phyloP scores from a whole-genome alignment of 53 echinoderm and acorn worm species.

The Echinometra lucunter region DNA sequence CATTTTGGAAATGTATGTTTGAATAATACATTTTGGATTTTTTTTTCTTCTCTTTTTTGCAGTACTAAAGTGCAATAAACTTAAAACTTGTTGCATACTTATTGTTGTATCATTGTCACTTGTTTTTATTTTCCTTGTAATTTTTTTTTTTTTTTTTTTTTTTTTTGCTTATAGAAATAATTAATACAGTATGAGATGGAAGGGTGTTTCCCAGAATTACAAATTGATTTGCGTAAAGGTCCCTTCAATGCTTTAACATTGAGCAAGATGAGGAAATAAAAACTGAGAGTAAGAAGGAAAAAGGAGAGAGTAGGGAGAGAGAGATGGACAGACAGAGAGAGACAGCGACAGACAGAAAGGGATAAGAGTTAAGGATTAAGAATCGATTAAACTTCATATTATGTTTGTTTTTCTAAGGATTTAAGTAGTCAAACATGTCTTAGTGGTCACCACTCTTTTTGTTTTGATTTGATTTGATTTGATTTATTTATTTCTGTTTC shows the following conservation, averaged over 20 bases:
- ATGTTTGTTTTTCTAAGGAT: too few species aligned
- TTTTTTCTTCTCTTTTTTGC: too few species aligned
- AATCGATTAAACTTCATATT: too few species aligned
- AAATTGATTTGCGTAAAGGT: too few species aligned
- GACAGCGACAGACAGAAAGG: background rate
- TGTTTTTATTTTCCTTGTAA: background rate
- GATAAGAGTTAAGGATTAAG: background rate
- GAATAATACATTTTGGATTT: background rate
- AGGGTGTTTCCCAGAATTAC: too few species aligned
- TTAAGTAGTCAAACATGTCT: too few species aligned
- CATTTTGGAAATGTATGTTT: background rate
- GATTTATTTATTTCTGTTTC: too few species aligned
- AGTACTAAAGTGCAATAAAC: constrained; percentile 41
- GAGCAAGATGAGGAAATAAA: background rate
- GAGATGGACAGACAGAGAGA: background rate
- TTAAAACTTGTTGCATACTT: constrained; percentile 9
- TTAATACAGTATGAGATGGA: too few species aligned
- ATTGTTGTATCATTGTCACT: background rate
- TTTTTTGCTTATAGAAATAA: too few species aligned
- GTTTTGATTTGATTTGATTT: too few species aligned
- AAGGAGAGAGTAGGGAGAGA: background rate
- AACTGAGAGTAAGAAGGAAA: background rate
- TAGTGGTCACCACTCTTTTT: too few species aligned
- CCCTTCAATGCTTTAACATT: too few species aligned
- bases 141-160: background rate